Conservation (phyloP, 2,797 vertebrate species). For the Australoheros facetus region DNA sequence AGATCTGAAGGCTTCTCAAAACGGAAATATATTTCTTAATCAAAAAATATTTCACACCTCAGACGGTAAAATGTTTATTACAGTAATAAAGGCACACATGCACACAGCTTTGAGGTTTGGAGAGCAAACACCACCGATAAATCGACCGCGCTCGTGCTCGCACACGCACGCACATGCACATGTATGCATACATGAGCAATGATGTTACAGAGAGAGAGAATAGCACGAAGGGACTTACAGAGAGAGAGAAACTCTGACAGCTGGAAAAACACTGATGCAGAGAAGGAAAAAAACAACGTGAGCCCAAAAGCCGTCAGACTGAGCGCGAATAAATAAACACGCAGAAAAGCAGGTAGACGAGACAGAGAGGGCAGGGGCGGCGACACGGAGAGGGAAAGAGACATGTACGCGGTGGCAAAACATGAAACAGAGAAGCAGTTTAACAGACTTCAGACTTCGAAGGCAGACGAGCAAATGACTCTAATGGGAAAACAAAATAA, state of each 20-base stretch:
- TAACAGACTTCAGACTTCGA: constrained; percentile 8
- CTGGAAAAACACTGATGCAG: constrained; percentile 78
- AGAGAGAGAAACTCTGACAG: constrained; percentile 81
- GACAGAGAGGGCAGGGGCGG: not conserved
- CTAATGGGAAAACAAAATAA: constrained; percentile 36
- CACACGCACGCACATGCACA: not conserved
- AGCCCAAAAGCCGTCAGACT: constrained; percentile 54
- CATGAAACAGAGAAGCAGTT: not conserved
- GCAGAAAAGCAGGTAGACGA: constrained; percentile 16
- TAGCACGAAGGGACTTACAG: constrained; percentile 75
- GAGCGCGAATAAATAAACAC: constrained; percentile 38
- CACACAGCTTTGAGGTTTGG: not conserved
- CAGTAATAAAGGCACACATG: constrained; percentile 34
- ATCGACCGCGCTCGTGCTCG: constrained; percentile 49
- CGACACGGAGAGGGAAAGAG: not conserved
- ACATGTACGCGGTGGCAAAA: constrained; percentile 11
- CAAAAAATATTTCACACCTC: constrained; percentile 58
- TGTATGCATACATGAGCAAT: constrained; percentile 22
- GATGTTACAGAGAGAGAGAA: constrained; percentile 41
- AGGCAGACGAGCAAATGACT: constrained; percentile 24
- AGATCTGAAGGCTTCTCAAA: constrained; percentile 19
- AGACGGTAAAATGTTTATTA: constrained; percentile 48
- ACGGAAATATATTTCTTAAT: constrained; percentile 57
- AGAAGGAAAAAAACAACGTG: constrained; percentile 65
- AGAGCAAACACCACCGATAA: constrained; percentile 15